Evolutionary conservation across 1,140 invertebrate species (phyloP).

Genomic region (Thaumatotibia leucotreta): DNA sequence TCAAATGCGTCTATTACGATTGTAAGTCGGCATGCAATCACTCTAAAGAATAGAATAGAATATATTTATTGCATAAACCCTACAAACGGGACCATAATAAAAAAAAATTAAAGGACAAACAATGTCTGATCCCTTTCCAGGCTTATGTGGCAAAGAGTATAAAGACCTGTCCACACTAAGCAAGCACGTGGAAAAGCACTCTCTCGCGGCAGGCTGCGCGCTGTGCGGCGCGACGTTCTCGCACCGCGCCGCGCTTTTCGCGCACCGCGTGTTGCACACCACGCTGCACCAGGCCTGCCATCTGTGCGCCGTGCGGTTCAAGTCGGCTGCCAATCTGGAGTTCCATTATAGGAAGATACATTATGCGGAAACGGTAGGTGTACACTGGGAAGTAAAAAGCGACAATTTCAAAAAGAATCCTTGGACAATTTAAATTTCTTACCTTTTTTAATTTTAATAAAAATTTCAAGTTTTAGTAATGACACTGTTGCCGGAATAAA

Average conservation of each 20-base stretch:
- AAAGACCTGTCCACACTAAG: conserved; percentile 21
- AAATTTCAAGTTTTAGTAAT: too few species aligned
- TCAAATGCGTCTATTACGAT: too few species aligned
- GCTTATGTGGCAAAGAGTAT: conserved; percentile 43
- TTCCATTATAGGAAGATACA: conserved; percentile 46
- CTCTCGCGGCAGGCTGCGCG: conserved; percentile 27
- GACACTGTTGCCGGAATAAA: too few species aligned
- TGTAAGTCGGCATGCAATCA: too few species aligned
- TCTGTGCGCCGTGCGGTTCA: conserved; percentile 40
- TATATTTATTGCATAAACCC: too few species aligned
- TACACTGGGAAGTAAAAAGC: too few species aligned
- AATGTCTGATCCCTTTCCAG: conserved; percentile 29
- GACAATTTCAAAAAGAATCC: too few species aligned
- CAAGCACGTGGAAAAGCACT: conserved; percentile 35
- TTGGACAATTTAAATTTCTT: too few species aligned
- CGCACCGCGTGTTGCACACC: conserved; percentile 47
- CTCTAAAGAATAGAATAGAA: too few species aligned
- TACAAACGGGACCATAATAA: too few species aligned
- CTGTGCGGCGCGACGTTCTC: conserved; percentile 31
- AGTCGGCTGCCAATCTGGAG: conserved; percentile 31
- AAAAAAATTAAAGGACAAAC: too few species aligned
- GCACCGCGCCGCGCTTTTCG: conserved; percentile 36
- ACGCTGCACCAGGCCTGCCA: conserved; percentile 33
- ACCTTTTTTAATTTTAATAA: too few species aligned
- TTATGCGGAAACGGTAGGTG: conserved; percentile 34